Evolutionary conservation across 2,113 vertebrate genomes (phyloP).

Genomic region (Mustela nigripes): DNA sequence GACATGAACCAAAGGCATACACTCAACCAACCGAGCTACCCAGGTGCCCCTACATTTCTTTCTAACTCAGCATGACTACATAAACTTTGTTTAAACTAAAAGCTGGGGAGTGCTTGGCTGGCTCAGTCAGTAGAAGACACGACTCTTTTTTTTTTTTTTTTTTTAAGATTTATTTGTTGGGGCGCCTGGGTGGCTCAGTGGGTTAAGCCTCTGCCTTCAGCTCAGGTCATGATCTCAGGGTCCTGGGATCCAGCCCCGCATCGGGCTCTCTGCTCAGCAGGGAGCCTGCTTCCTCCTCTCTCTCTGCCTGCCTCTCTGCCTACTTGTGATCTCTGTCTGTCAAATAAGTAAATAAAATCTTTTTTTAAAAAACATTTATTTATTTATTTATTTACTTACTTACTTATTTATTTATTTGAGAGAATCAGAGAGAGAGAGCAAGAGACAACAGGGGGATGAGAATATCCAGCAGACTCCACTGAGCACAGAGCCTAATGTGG

Average conservation of each 20-base stretch:
- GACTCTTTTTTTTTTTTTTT: neutral
- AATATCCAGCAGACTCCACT: neutral
- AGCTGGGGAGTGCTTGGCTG: neutral
- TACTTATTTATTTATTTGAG: neutral
- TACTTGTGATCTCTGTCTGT: too few relatives aligned
- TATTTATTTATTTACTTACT: neutral
- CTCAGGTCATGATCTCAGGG: too few relatives aligned
- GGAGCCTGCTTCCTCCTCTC: too few relatives aligned
- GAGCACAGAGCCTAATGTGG: neutral
- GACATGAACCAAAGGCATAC: neutral
- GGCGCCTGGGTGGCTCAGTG: neutral
- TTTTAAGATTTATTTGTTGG: neutral
- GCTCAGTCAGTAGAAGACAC: neutral
- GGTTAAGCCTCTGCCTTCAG: neutral
- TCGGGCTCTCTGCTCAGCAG: too few relatives aligned
- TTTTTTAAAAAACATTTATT: too few relatives aligned
- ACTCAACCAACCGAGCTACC: neutral
- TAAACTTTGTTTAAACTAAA: neutral
- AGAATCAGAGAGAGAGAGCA: neutral
- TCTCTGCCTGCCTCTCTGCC: too few relatives aligned
- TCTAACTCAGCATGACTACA: neutral
- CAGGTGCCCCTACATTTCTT: neutral
- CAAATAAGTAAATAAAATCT: too few relatives aligned
- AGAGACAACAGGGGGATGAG: too few relatives aligned
- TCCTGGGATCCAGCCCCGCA: too few relatives aligned